These are phyloP conservation scores for Cephalotes varians DNA, from an alignment of 2,888 invertebrate species.

Conservation along the genomic window DNA sequence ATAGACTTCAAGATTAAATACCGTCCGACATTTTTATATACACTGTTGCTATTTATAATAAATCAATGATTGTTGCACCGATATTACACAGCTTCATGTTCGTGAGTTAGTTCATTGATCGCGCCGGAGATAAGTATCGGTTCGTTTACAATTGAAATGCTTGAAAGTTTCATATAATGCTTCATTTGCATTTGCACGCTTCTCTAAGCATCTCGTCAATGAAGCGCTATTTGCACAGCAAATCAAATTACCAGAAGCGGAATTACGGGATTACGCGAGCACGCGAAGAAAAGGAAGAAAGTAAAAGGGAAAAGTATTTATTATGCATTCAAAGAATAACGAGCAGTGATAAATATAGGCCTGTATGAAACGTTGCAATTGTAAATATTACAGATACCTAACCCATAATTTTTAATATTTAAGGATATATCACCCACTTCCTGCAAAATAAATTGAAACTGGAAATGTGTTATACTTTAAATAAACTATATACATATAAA, in stretches of 20 bases:
- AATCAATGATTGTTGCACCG: background rate
- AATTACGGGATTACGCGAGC: constrained; percentile 28
- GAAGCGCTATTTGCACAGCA: constrained; percentile 10
- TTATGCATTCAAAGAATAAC: constrained; percentile 1
- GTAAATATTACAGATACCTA: background rate
- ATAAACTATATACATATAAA: no score
- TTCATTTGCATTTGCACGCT: constrained; percentile 28
- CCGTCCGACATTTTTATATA: background rate
- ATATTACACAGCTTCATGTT: background rate
- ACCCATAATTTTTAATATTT: constrained; percentile 3
- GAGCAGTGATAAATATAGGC: background rate
- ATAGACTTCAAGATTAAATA: background rate
- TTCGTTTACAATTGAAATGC: constrained; percentile 20
- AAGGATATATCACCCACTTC: no score
- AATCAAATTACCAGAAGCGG: constrained; percentile 13
- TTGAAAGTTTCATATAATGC: constrained; percentile 17
- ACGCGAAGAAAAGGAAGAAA: constrained; percentile 5
- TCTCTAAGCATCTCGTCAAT: constrained; percentile 4
- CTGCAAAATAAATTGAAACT: no score
- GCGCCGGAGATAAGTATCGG: constrained; percentile 11
- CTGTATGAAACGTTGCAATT: background rate
- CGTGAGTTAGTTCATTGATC: constrained; percentile 1
- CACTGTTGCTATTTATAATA: background rate
- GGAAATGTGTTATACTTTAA: no score
- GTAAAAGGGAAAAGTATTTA: constrained; percentile 29